Base-by-base conservation (phyloP, 2,797 vertebrate species). In the Scleropages formosus region DNA sequence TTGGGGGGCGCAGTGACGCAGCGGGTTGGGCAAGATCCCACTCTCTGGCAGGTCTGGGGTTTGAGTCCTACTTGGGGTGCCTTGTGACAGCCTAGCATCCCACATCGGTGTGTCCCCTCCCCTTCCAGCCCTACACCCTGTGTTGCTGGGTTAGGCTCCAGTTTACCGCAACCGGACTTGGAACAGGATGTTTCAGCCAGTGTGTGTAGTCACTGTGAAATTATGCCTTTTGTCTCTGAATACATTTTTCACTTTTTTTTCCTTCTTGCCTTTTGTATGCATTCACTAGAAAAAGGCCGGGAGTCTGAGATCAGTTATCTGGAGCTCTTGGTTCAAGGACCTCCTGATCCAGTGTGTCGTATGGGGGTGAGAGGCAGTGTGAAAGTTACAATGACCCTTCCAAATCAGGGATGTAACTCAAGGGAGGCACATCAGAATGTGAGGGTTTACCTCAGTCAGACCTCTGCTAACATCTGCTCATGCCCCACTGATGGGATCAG, bases 211-310 rank as follows among this genome's bases (percentile, higher is more conserved):
- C n/a, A n/a, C n/a, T 67, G 65, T 46, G 51, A 71, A 53, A 56
- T 56, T 12, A 20, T 8, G 68, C 22, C 68, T 58, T 39, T 6
- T 56, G 49, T 71, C 68, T 71, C 68, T 53, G 51, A 58, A 56
- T 51, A 22, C 49, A 71, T 56, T 71, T 31, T 71, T 53, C 24
- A 56, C 68, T 24, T 71, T 71, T 68, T 51, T 56, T 71, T 53
- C 27, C 27, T 24, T 16, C 71, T 39, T 39, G 31, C 31, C 31
- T 39, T 2, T 39, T 39, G 31, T 31, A 13, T 56, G 68, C 68
- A 56, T 51, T 56, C 53, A 24, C 53, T 71, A 49, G 47, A 56
- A 22, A 56, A 47, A 51, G 68, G 47, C 68, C 71, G 51, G 12
- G 26, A 27, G 46, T 56, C 47, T n/a, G 31, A 49, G 65, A 47